Evolutionary conservation across 2,888 invertebrate genomes (phyloP).

Genomic region (Epinotia bilunana): DNA sequence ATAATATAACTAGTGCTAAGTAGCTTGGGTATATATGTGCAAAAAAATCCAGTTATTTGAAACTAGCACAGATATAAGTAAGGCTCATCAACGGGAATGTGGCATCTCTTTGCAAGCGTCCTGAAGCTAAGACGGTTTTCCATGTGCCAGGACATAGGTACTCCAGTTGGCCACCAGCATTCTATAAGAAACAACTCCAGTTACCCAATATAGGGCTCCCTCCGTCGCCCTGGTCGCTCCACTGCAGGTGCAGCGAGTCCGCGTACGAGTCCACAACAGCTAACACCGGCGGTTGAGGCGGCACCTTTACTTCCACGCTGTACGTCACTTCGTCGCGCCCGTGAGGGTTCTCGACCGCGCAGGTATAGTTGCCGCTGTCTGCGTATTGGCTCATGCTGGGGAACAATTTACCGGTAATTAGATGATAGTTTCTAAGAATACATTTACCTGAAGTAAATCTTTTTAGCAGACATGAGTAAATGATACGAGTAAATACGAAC

Average conservation of each 20-base stretch:
- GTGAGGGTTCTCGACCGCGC: slow-evolving; percentile 92
- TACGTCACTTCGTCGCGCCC: slow-evolving; percentile 94
- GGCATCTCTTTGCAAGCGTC: too few relatives aligned
- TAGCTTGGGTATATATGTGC: too few relatives aligned
- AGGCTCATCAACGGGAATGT: too few relatives aligned
- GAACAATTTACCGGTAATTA: slow-evolving; percentile 15
- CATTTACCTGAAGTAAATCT: neutral
- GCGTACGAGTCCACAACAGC: slow-evolving; percentile 92
- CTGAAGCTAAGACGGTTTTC: too few relatives aligned
- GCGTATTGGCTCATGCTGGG: slow-evolving; percentile 87
- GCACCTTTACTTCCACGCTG: slow-evolving; percentile 89
- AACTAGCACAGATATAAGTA: too few relatives aligned
- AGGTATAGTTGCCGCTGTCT: slow-evolving; percentile 96
- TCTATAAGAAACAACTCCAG: neutral
- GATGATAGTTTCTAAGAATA: too few relatives aligned
- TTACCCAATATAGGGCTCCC: slow-evolving; percentile 89
- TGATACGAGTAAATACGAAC: neutral
- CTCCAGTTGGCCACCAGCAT: neutral
- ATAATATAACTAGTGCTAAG: too few relatives aligned
- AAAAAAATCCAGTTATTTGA: too few relatives aligned
- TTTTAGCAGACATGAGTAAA: neutral
- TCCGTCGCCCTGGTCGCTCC: slow-evolving; percentile 92
- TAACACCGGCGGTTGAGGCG: slow-evolving; percentile 93
- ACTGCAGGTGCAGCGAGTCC: slow-evolving; percentile 92
- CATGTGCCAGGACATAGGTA: too few relatives aligned